Evolutionary conservation across 2,113 vertebrate species (phyloP), one percentile per base, ranked within the genome.

Genomic region (Perognathus longimembris): DNA sequence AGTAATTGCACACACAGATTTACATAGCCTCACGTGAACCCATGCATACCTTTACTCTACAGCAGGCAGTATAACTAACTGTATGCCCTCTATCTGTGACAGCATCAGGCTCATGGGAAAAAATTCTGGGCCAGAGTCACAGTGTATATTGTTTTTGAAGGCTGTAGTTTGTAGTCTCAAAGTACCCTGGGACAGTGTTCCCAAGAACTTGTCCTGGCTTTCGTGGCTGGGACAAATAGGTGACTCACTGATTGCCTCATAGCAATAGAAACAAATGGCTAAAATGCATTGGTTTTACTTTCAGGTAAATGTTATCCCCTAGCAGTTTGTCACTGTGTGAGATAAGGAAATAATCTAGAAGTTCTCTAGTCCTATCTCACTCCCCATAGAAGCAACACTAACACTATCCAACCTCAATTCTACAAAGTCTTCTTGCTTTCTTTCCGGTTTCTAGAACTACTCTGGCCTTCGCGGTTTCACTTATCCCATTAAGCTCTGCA

Each of bases 81-180:
- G 76, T 66, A 69, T 1, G 21, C 71, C 76, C 24, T 40, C 85
- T 85, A 74, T 86, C 57, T 76, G 59, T 50, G 34, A 69, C 32
- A 45, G 50, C 77, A 24, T 86, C 42, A 32, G 54, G 38, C 7
- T 32, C 54, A 70, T 17, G 63, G 63, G 92, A 80, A 89, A 76
- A 15, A 42, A 6, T 21, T 26, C n/a, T 77, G 26, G 54, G 28
- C 28, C 54, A 8, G 36, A 82, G 12, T 90, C 14, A 36, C 20
- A 59, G 24, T 77, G 59, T 91, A 15, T 76, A 78, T 66, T 30
- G 81, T 93, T 82, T 69, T 59, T 78, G 50, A 94, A 79, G 38
- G 42, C 79, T 94, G 11, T 50, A 32, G 50, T 30, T 45, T 45
- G 12, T 45, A 45, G 45, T 45, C 45, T 45, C 45, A 45, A 45